phyloP scores from a whole-genome alignment of 2,888 invertebrate genomes.

The Mythimna impura region DNA sequence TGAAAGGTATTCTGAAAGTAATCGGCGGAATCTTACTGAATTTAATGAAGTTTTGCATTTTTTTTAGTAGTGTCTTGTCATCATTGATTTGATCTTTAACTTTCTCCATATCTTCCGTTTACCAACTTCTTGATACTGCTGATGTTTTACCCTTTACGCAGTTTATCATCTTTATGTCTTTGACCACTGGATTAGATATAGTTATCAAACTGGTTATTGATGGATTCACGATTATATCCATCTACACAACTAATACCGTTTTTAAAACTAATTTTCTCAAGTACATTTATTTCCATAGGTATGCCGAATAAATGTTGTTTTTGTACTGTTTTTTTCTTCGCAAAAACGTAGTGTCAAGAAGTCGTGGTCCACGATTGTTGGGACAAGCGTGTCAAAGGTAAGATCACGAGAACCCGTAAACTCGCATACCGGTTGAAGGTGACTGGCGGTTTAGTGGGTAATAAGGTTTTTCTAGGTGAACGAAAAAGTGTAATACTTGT shows the following conservation, averaged over 20 bases:
- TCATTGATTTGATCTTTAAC: not conserved
- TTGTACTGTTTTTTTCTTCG: conserved; percentile 27
- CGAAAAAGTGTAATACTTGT: not conserved
- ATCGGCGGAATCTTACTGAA: not conserved
- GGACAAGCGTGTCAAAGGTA: conserved; percentile 61
- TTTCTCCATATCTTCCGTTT: not conserved
- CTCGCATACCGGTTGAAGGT: conserved; percentile 51
- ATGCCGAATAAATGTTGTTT: conserved; percentile 14
- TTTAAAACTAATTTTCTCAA: not conserved
- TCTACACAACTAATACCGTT: not conserved
- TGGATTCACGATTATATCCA: not conserved
- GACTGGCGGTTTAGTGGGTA: conserved; percentile 41
- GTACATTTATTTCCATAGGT: conserved; percentile 3
- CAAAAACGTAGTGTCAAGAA: conserved; percentile 54
- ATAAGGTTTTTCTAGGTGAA: not conserved
- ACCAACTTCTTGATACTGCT: no score
- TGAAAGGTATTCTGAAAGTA: not conserved
- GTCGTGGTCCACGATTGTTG: conserved; percentile 60
- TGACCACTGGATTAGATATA: not conserved
- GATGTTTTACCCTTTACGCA: no score
- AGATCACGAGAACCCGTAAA: conserved; percentile 59
- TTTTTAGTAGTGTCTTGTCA: not conserved
- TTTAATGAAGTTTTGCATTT: not conserved
- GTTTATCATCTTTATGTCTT: no score
- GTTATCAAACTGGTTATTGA: not conserved